Evolutionary conservation across 2,113 vertebrate species (phyloP), one percentile per base, ranked within the genome.

Genomic region (Xenotilapia flavipinnis): DNA sequence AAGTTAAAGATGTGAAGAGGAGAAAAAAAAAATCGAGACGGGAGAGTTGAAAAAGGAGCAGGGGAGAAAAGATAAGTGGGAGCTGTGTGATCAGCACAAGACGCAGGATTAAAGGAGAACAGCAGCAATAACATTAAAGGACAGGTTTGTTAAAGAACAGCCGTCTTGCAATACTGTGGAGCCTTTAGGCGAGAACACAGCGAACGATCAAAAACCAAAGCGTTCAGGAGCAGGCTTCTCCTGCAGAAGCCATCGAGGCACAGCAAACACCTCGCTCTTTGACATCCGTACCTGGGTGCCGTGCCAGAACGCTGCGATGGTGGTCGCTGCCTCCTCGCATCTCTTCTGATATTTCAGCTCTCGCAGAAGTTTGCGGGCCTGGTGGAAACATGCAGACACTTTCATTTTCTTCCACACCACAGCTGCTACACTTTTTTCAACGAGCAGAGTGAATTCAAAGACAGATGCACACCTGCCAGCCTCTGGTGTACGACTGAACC

Each of bases 301-400:
- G 0, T 97, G 98, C 98, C 98, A 99, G 55, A 96, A 99, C 0
- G 99, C 98, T 0, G 98, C 93, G 60, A 99, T 99, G 86, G 97
- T 97, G 12, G 98, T 99, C 87, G 88, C 98, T 1, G 99, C 98
- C 93, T 99, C 97, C 7, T 97, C 90, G n/a, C 98, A 99, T 23
- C 96, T 96, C 90, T 99, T 99, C 89, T 97, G 97, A 58, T 99
- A 97, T 86, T 99, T 99, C 68, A 99, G 97, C 7, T 99, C 97
- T 79, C 97, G 96, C 88, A 99, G 97, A 87, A 98, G 94, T 85
- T 97, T 98, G 73, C 98, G 97, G 83, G 98, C 97, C 99, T 99
- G 51, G 62, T 33, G 49, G 36, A 42, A 68, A 79, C 13, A 83
- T 6, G 4, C 19, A 49, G 14, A 68, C 5, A 55, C 23, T 33